phyloP scores from a whole-genome alignment of 2,113 vertebrate species.

The Carassius auratus region DNA sequence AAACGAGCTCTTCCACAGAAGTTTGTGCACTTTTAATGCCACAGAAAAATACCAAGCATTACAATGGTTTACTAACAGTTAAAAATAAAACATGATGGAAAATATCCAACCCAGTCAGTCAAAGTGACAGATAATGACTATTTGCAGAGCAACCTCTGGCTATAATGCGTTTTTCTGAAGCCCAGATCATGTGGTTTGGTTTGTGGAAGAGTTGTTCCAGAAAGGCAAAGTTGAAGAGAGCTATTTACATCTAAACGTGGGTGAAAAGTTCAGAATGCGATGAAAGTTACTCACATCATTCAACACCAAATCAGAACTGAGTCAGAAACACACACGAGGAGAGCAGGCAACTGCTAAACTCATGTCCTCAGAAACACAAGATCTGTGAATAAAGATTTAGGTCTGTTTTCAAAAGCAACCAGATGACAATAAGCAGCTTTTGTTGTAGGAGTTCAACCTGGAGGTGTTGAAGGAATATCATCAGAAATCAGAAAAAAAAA shows the following conservation, averaged over 20 bases:
- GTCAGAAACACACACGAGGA: background rate
- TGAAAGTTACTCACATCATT: background rate
- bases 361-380: background rate
- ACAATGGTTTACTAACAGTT: background rate
- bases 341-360: background rate
- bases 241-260: background rate
- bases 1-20: background rate
- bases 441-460: background rate
- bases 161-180: background rate
- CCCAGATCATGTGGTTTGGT: conserved; percentile 3
- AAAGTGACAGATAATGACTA: conserved; percentile 14
- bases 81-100: background rate
- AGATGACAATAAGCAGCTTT: background rate
- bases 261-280: conserved; percentile 9
- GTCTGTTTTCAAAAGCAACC: background rate
- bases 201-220: background rate
- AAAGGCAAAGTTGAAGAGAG: background rate
- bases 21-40: background rate
- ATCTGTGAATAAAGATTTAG: background rate
- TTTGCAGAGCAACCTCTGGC: background rate
- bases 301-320: background rate
- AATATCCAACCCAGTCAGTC: conserved; percentile 7
- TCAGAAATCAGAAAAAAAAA: background rate
- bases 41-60: background rate
- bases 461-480: background rate